Evolutionary conservation across 2,797 vertebrate genomes (phyloP).

Genomic region (Gallinago stenura): DNA sequence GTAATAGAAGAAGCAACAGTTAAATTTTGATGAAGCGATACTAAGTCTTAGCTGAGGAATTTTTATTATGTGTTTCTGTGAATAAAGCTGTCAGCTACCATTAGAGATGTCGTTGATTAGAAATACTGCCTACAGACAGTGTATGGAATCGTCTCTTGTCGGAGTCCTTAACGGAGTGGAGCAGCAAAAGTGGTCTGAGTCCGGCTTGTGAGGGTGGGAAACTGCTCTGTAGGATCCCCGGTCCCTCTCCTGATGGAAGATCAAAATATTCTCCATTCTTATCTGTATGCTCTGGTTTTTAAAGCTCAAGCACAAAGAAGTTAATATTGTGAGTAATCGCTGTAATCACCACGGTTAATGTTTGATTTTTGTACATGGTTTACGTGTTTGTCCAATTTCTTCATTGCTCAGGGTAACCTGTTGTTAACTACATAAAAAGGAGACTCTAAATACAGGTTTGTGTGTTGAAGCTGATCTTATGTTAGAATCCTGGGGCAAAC

Average conservation of each 20-base stretch:
- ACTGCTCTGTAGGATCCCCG: not conserved
- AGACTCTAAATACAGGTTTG: not conserved
- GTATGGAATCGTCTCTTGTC: not conserved
- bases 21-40: not conserved
- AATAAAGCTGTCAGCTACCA: not conserved
- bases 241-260: not conserved
- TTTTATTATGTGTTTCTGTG: not conserved
- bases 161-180: not conserved
- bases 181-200: not conserved
- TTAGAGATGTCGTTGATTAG: not conserved
- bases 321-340: not conserved
- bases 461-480: not conserved
- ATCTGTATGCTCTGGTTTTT: not conserved
- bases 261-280: not conserved
- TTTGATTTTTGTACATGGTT: not conserved
- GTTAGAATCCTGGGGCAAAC: not conserved
- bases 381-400: not conserved
- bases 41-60: not conserved
- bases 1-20: not conserved
- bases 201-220: not conserved
- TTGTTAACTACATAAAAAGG: not conserved
- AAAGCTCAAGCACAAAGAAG: not conserved
- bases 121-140: not conserved
- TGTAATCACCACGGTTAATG: not conserved
- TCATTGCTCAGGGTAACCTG: not conserved